These are phyloP conservation scores for Paramormyrops kingsleyae DNA, from an alignment of 2,113 vertebrate species.

Conservation along the genomic window DNA sequence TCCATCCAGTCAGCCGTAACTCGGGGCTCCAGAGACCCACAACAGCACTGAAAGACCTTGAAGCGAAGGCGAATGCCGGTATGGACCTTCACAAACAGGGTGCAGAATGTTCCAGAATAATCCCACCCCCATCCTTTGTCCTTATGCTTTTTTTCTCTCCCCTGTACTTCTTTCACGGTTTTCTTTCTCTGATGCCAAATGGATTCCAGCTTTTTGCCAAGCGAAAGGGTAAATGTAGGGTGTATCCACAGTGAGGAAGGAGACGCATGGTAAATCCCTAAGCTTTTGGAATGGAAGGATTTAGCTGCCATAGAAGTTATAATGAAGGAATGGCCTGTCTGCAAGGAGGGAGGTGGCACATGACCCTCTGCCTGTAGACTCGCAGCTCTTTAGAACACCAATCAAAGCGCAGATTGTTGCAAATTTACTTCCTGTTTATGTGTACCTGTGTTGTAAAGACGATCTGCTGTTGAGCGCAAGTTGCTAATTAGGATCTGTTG, in stretches of 20 bases:
- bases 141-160: background rate
- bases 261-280: background rate
- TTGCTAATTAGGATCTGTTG: background rate
- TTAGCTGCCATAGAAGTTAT: background rate
- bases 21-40: background rate
- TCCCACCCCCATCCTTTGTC: background rate
- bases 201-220: background rate
- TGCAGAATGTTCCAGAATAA: background rate
- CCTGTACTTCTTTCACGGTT: background rate
- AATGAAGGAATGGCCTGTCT: background rate
- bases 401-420: background rate
- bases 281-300: background rate
- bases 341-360: background rate
- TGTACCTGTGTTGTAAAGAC: background rate
- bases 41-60: background rate
- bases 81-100: background rate
- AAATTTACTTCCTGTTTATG: background rate
- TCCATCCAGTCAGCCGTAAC: background rate
- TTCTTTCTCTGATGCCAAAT: background rate
- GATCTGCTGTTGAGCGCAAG: background rate
- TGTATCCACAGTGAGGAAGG: background rate
- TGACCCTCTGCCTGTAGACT: background rate
- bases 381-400: background rate
- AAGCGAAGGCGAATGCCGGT: background rate
- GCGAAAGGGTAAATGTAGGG: background rate